A percentile compares a stretch with the other conserved stretches of the same genome.
These are phyloP conservation scores for Bradysia coprophila DNA, from an alignment of 1,140 invertebrate genomes.

Conservation along the genomic window DNA sequence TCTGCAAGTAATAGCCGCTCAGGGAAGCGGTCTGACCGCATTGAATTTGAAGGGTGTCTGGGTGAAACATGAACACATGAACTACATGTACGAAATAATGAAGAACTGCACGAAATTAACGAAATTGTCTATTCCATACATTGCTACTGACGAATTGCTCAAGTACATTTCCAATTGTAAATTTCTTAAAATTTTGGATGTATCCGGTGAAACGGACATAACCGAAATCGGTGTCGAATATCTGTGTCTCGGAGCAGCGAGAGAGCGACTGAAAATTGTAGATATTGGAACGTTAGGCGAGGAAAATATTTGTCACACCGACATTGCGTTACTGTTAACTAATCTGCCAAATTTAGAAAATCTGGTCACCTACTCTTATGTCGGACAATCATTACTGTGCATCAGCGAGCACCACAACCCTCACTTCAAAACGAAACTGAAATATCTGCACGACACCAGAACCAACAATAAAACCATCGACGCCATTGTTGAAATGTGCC, in stretches of 20 bases:
- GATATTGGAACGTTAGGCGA: conserved; percentile 44
- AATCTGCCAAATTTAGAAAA: conserved; percentile 37
- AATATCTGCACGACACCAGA: conserved; percentile 37
- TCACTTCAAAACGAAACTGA: conserved; percentile 32
- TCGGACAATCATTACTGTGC: conserved; percentile 33
- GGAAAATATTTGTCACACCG: conserved; percentile 38
- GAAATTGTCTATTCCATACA: conserved; percentile 40
- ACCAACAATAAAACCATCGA: conserved; percentile 32
- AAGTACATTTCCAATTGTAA: conserved; percentile 34
- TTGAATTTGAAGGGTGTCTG: conserved; percentile 47
- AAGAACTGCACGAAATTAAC: conserved; percentile 32
- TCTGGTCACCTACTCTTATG: conserved; percentile 39
- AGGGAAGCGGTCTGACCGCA: conserved; percentile 34
- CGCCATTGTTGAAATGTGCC: conserved; percentile 34
- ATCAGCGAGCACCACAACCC: conserved; percentile 29
- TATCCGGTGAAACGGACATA: conserved; percentile 42
- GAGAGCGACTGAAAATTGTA: conserved; percentile 32
- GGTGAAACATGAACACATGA: conserved; percentile 42
- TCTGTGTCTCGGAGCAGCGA: conserved; percentile 25
- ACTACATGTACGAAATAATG: conserved; percentile 35
- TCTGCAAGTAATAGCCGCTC: conserved; percentile 33
- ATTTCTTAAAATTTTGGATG: conserved; percentile 35
- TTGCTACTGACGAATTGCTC: conserved; percentile 43
- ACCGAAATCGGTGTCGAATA: conserved; percentile 36
- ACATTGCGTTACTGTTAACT: conserved; percentile 34